Conservation (phyloP, 2,797 vertebrate species). For the Podarcis siculus region DNA sequence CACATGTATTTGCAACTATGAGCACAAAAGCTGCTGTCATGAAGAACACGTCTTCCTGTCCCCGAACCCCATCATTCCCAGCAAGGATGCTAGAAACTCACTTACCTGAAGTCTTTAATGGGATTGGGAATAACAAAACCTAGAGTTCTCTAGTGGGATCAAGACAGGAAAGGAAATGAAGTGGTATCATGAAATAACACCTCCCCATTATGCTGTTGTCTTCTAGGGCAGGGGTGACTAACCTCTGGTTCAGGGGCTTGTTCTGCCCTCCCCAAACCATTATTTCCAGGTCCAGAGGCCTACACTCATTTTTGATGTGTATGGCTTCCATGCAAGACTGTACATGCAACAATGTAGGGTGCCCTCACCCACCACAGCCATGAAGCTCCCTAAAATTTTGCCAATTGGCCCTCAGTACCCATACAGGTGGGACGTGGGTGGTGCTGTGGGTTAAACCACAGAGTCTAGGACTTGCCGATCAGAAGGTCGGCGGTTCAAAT, state of each 20-base stretch:
- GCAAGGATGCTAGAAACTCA: background rate
- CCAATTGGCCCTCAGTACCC: too few relatives aligned
- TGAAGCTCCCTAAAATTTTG: too few relatives aligned
- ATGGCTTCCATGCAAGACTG: too few relatives aligned
- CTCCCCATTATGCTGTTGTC: background rate
- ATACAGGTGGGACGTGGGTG: too few relatives aligned
- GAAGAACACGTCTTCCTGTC: background rate
- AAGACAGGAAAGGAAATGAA: background rate
- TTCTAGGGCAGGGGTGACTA: background rate
- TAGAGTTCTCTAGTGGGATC: background rate
- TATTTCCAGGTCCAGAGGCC: background rate
- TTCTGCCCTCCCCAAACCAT: background rate
- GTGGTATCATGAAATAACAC: background rate
- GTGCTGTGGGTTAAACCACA: too few relatives aligned
- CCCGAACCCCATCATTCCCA: background rate
- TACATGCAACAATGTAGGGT: too few relatives aligned
- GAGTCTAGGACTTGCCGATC: too few relatives aligned
- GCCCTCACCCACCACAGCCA: too few relatives aligned
- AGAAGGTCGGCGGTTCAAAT: too few relatives aligned
- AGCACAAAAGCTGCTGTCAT: background rate
- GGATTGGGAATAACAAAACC: background rate
- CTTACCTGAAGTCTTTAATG: background rate
- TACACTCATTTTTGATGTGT: background rate
- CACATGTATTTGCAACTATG: background rate
- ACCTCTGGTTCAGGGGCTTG: too few relatives aligned